Conservation (phyloP, 2,113 vertebrate species). For the Gulo gulo region DNA sequence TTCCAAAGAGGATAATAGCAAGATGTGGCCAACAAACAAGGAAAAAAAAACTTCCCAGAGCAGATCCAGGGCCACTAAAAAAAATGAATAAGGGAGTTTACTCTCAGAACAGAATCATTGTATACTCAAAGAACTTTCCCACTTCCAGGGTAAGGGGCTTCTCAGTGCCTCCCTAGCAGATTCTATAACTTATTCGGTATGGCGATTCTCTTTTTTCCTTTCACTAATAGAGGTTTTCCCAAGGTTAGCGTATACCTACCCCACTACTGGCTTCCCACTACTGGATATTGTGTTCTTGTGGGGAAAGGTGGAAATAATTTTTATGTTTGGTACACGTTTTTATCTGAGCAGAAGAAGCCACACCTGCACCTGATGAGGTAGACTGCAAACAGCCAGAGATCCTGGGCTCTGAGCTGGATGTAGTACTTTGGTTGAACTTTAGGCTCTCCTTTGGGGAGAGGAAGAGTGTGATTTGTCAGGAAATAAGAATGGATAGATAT, state of each 20-base stretch:
- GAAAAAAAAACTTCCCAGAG: background rate
- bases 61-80: background rate
- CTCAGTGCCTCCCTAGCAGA: background rate
- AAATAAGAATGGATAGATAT: background rate
- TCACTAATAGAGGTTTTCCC: background rate
- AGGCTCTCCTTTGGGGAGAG: background rate
- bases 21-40: background rate
- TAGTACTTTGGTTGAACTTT: background rate
- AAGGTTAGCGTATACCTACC: background rate
- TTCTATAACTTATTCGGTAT: background rate
- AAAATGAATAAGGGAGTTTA: background rate
- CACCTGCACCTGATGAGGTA: background rate
- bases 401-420: background rate
- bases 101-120: background rate
- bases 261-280: background rate
- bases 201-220: background rate
- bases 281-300: background rate
- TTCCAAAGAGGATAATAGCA: background rate
- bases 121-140: background rate
- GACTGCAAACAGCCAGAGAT: background rate
- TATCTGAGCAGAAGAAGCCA: background rate
- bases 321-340: background rate
- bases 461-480: background rate
- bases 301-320: background rate
- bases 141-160: background rate